These are phyloP conservation scores for Diabrotica balteata DNA, from an alignment of 2,888 invertebrate genomes.

Conservation along the genomic window DNA sequence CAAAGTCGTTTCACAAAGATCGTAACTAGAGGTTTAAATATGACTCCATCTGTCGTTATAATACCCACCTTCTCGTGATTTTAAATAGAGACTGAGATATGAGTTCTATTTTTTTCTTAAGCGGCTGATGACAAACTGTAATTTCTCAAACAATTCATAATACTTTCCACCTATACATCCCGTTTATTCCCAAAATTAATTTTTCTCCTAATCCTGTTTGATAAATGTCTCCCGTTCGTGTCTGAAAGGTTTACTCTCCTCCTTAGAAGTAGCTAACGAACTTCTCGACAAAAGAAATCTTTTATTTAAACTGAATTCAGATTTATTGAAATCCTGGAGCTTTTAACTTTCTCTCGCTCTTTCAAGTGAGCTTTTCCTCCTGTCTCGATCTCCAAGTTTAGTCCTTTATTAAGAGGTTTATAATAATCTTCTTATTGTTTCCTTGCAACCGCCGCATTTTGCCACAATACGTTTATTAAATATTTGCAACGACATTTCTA, in stretches of 20 bases:
- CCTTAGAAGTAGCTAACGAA: constrained; percentile 20
- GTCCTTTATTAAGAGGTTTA: constrained; percentile 27
- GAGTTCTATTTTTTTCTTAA: no score
- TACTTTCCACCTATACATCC: no score
- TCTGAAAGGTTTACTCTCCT: constrained; percentile 15
- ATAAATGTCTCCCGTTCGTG: constrained; percentile 5
- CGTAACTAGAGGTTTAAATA: no score
- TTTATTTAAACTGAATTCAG: constrained; percentile 28
- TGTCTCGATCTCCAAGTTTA: constrained; percentile 4
- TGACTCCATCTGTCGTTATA: no score
- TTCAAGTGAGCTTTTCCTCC: constrained; percentile 23
- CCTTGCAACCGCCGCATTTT: constrained; percentile 1
- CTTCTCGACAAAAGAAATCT: constrained; percentile 23
- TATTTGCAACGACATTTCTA: constrained; percentile 11
- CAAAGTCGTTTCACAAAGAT: no score
- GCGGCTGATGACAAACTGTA: no score
- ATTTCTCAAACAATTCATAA: no score
- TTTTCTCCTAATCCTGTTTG: constrained; percentile 13
- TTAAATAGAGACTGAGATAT: no score
- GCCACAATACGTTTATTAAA: constrained; percentile 24
- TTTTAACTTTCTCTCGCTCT: constrained; percentile 21
- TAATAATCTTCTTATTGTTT: constrained; percentile 29
- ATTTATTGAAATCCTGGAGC: constrained; percentile 28
- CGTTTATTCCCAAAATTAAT: constrained; percentile 3
- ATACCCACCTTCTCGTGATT: no score